Conservation (phyloP, 2,797 vertebrate species). For the Spea hammondii region DNA sequence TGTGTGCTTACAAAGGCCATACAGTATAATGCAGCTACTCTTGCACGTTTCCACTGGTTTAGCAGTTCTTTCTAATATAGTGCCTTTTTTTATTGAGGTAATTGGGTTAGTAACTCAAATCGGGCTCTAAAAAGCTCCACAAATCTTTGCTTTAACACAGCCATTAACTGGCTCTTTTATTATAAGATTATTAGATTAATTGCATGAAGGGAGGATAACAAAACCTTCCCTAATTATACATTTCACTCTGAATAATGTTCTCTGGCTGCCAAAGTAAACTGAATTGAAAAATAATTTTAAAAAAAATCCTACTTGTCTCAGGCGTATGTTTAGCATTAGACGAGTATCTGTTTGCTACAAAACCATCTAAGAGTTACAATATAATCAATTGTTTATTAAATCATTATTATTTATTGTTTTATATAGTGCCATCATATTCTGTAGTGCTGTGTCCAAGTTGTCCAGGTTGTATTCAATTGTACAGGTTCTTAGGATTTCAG, state of each 20-base stretch:
- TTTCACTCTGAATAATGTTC: conserved; percentile 20
- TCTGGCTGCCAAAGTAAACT: conserved; percentile 12
- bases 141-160: conserved; percentile 27
- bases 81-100: not conserved
- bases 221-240: conserved; percentile 15
- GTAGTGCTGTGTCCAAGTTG: too few relatives aligned
- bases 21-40: not conserved
- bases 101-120: conserved; percentile 8
- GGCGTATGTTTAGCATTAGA: too few relatives aligned
- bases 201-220: conserved; percentile 24
- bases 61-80: not conserved
- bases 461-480: too few relatives aligned
- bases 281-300: not conserved
- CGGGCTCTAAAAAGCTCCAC: not conserved
- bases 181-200: conserved; percentile 34
- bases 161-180: conserved; percentile 22
- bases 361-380: too few relatives aligned
- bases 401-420: too few relatives aligned
- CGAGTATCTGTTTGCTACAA: too few relatives aligned
- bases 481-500: too few relatives aligned
- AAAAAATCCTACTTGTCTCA: too few relatives aligned
- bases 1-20: not conserved
- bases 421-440: too few relatives aligned
- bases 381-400: too few relatives aligned
- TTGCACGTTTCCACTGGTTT: not conserved